Conservation (phyloP, 35 echinoderm and acorn worm genomes). For the Ophioderma brevispina region DNA sequence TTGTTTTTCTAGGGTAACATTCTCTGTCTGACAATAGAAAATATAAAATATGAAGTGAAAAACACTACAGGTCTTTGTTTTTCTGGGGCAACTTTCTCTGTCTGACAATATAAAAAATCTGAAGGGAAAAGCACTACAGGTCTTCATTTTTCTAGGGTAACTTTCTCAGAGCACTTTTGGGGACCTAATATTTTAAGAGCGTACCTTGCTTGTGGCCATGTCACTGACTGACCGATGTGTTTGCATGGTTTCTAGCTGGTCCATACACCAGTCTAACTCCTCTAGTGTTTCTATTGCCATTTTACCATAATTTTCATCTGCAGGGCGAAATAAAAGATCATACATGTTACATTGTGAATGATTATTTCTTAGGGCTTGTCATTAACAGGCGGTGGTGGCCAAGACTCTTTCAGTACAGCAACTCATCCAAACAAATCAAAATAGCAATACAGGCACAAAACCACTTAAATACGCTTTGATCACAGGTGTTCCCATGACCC, state of each 20-base stretch:
- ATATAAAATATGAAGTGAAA: too few relatives aligned
- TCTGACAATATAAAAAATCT: background rate
- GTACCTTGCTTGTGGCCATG: slow-evolving; percentile 96
- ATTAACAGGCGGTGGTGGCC: too few relatives aligned
- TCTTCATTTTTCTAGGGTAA: background rate
- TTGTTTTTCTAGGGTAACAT: too few relatives aligned
- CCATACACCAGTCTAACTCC: slow-evolving; percentile 97
- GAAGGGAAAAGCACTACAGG: background rate
- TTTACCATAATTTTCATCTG: slow-evolving; percentile 84
- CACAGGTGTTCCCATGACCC: too few relatives aligned
- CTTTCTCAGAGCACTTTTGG: background rate
- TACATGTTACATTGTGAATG: background rate
- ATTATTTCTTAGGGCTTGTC: too few relatives aligned
- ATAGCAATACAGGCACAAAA: too few relatives aligned
- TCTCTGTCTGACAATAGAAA: too few relatives aligned
- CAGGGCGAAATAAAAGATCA: background rate
- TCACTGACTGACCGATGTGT: slow-evolving; percentile 97
- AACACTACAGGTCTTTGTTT: background rate
- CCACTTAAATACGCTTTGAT: too few relatives aligned
- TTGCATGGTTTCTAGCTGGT: slow-evolving; percentile 94
- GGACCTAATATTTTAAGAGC: background rate
- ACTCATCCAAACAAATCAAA: too few relatives aligned
- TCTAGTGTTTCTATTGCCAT: slow-evolving; percentile 89
- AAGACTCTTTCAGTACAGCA: too few relatives aligned
- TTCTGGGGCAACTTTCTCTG: background rate